A percentile compares a stretch with the other conserved stretches of the same genome.
Evolutionary conservation across 2,888 invertebrate species (phyloP).

Genomic region (Gandaritis pyraliata): DNA sequence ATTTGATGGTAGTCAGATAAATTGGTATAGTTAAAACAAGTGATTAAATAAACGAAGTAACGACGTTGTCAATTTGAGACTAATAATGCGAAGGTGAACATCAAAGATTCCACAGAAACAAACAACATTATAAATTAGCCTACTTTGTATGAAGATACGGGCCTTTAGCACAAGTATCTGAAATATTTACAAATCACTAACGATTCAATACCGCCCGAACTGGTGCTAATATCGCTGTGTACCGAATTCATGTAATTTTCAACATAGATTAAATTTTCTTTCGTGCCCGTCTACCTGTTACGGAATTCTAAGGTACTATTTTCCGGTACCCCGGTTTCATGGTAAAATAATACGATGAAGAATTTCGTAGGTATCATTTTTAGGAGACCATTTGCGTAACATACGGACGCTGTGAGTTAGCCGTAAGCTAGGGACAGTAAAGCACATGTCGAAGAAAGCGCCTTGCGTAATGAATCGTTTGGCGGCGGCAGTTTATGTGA

Average conservation of each 20-base stretch:
- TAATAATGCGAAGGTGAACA: conserved; percentile 19
- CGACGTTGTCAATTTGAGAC: conserved; percentile 9
- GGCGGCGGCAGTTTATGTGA: conserved; percentile 79
- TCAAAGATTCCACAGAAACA: conserved; percentile 14
- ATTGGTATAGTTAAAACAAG: neutral
- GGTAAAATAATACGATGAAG: conserved; percentile 21
- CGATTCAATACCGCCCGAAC: neutral
- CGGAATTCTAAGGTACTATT: conserved; percentile 23
- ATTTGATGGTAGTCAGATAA: neutral
- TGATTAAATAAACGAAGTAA: conserved; percentile 9
- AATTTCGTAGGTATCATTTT: conserved; percentile 19
- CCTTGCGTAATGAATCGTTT: conserved; percentile 79
- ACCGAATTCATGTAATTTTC: conserved; percentile 21
- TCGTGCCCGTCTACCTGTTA: conserved; percentile 15
- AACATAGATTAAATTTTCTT: conserved; percentile 26
- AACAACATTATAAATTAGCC: conserved; percentile 2
- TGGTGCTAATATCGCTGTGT: conserved; percentile 8
- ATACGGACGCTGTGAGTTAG: conserved; percentile 17
- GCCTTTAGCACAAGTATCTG: neutral
- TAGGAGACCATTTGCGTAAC: conserved; percentile 15
- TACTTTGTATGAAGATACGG: neutral
- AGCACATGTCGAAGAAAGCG: conserved; percentile 62
- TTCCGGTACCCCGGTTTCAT: conserved; percentile 26
- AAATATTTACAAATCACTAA: neutral
- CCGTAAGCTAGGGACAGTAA: conserved; percentile 40